A percentile compares a stretch with the other conserved stretches of the same genome.
phyloP scores from a whole-genome alignment of 2,888 invertebrate genomes.

The Drosophila meridiana region DNA sequence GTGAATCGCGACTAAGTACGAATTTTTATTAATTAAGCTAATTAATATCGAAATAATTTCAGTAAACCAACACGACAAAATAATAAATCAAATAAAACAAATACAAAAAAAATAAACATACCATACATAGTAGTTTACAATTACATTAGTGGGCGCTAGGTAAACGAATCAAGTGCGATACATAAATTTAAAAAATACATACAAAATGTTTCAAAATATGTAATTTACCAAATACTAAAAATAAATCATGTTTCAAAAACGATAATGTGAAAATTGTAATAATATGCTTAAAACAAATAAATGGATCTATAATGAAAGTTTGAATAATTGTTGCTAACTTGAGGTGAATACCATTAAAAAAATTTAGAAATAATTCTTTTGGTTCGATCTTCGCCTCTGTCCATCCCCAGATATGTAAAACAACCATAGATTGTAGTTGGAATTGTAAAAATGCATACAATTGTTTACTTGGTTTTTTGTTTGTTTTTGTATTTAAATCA shows the following conservation, averaged over 20 bases:
- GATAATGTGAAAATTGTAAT: conserved; percentile 61
- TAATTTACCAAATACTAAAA: conserved; percentile 49
- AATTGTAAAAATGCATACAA: conserved; percentile 67
- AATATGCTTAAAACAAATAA: conserved; percentile 66
- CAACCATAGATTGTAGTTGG: conserved; percentile 35
- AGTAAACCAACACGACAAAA: conserved; percentile 42
- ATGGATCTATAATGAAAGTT: conserved; percentile 47
- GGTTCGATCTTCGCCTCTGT: background rate
- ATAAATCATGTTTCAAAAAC: conserved; percentile 57
- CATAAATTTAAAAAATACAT: conserved; percentile 31
- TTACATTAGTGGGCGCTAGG: conserved; percentile 63
- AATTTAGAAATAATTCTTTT: background rate
- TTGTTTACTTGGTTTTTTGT: conserved; percentile 56
- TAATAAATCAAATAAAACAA: conserved; percentile 28
- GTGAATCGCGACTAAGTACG: conserved; percentile 74
- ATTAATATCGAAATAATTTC: conserved; percentile 64
- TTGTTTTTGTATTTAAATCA: conserved; percentile 73
- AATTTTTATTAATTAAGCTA: conserved; percentile 80
- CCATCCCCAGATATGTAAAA: conserved; percentile 23
- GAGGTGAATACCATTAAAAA: background rate
- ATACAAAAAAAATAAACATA: conserved; percentile 24
- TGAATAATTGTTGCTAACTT: conserved; percentile 5
- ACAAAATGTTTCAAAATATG: conserved; percentile 57
- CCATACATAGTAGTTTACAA: conserved; percentile 66
- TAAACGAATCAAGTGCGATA: conserved; percentile 55